These are phyloP conservation scores for Pseudochaenichthys georgianus DNA, from an alignment of 2,797 vertebrate species.

Conservation along the genomic window DNA sequence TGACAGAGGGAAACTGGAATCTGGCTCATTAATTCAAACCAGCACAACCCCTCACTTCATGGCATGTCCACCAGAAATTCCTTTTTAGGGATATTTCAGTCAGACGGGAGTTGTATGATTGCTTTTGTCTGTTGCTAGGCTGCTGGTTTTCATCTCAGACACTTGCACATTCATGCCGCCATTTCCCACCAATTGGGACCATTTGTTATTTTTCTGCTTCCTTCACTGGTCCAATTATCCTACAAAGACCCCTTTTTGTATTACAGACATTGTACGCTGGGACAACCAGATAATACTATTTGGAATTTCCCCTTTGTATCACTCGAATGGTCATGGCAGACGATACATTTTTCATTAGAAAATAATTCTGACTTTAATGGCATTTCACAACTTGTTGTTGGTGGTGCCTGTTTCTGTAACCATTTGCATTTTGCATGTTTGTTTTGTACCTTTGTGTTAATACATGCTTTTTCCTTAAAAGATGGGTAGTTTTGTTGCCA, in stretches of 20 bases:
- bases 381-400: neutral
- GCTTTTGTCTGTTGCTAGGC: conserved; percentile 76
- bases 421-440: conserved; percentile 5
- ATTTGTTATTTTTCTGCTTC: conserved; percentile 62
- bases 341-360: conserved; percentile 21
- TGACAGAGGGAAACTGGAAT: conserved; percentile 64
- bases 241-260: conserved; percentile 64
- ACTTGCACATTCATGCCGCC: conserved; percentile 53
- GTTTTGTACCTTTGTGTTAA: neutral
- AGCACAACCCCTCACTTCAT: conserved; percentile 69
- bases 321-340: conserved; percentile 31
- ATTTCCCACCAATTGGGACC: conserved; percentile 46
- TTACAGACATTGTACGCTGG: conserved; percentile 36
- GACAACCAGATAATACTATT: conserved; percentile 39
- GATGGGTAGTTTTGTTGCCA: neutral
- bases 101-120: conserved; percentile 67
- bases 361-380: conserved; percentile 27
- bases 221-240: conserved; percentile 62
- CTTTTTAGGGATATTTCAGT: conserved; percentile 62
- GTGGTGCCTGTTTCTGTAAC: neutral
- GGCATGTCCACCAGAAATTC: conserved; percentile 67
- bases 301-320: conserved; percentile 56
- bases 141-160: conserved; percentile 67
- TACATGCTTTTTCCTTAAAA: neutral
- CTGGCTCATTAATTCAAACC: conserved; percentile 74